Base-by-base conservation (phyloP, 2,113 vertebrate genomes). In the Myotis yumanensis region DNA sequence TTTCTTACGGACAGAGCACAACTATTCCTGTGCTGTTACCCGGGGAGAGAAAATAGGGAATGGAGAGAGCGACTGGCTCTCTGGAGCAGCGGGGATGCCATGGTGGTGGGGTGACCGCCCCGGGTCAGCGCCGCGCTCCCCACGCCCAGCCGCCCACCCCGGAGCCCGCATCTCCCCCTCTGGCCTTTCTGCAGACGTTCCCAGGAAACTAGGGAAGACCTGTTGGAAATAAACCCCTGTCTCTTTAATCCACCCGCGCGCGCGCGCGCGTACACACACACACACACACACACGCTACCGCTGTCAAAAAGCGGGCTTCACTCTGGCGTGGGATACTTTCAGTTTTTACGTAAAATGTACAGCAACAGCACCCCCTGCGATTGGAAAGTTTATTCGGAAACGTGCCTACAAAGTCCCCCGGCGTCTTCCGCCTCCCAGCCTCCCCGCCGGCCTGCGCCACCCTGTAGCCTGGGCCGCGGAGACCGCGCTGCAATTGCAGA, bases 291-390 rank as follows among this genome's bases (percentile, higher is more conserved):
- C 94, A 86, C 95, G 90, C 94, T 95, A 86, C 96, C 75, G 96
- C 97, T 97, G 97, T 97, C 97, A 96, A 97, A 96, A 96, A 96
- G 89, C 96, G 96, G 94, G 96, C 97, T 97, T 96, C 96, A 94
- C 93, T 97, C 97, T 93, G 97, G 97, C 93, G 94, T 97, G 97
- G 97, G 97, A 97, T 97, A 96, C 97, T 97, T 98, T 97, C 97
- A 97, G 97, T 97, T 97, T 97, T 97, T 97, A 97, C 96, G 97
- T 97, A 96, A 97, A 97, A 97, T 97, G 96, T 97, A 97, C 97
- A 95, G 97, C 97, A 98, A 97, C 96, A 97, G 98, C 97, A 97
- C 97, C 97, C 97, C 97, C 97, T 97, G 97, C 97, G 96, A 97
- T 96, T 96, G 97, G 95, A 97, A 98, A 97, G 97, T 98, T 98